Conservation (phyloP, 2,797 vertebrate genomes). For the Liparis tanakae region DNA sequence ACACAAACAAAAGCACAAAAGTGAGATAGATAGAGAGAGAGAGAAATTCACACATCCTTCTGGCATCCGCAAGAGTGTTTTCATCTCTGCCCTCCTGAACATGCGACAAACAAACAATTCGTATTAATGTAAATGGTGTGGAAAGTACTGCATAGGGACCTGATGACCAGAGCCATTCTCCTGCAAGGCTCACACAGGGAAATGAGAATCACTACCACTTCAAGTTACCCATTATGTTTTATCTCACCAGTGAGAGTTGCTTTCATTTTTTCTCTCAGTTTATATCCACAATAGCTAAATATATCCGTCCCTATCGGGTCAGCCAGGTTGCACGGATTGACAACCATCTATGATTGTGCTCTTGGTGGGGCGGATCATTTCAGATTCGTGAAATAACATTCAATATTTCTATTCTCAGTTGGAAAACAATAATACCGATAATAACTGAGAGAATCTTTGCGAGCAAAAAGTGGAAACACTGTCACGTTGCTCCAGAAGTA, state of each 20-base stretch:
- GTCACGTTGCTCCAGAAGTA: conserved; percentile 73
- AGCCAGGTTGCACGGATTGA: conserved; percentile 66
- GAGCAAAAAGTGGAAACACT: conserved; percentile 66
- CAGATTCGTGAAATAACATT: conserved; percentile 63
- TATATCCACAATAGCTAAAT: conserved; percentile 73
- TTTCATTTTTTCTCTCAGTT: conserved; percentile 65
- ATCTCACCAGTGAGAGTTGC: conserved; percentile 68
- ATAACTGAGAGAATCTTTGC: conserved; percentile 60
- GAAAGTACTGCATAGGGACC: conserved; percentile 76
- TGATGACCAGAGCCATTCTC: conserved; percentile 73
- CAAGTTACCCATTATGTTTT: conserved; percentile 73
- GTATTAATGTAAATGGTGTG: conserved; percentile 81
- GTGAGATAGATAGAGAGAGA: conserved; percentile 49
- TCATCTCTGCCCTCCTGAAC: conserved; percentile 75
- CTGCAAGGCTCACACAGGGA: conserved; percentile 61
- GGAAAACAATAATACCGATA: conserved; percentile 62
- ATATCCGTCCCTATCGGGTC: conserved; percentile 70
- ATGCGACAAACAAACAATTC: conserved; percentile 77
- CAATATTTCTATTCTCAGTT: conserved; percentile 73
- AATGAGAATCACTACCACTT: conserved; percentile 73
- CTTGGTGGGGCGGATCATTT: conserved; percentile 48
- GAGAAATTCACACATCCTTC: conserved; percentile 65
- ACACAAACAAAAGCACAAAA: conserved; percentile 28
- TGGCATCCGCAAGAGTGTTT: conserved; percentile 69
- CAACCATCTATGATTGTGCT: conserved; percentile 71